phyloP scores from a whole-genome alignment of 2,888 invertebrate species.

The Pyralis farinalis region DNA sequence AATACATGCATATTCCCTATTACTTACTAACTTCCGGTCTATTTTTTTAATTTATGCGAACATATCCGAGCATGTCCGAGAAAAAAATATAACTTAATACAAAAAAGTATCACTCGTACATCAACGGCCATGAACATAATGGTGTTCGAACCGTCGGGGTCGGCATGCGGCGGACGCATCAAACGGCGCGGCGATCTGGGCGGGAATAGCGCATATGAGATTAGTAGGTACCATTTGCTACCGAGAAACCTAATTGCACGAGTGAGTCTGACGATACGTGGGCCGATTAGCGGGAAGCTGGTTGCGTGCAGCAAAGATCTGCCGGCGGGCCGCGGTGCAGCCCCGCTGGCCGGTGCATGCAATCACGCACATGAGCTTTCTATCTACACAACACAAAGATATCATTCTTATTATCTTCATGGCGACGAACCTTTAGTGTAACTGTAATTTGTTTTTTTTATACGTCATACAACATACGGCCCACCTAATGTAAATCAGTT shows the following conservation, averaged over 20 bases:
- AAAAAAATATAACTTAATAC: too few relatives aligned
- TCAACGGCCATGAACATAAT: background rate
- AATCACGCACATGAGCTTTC: constrained; percentile 49
- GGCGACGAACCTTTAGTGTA: background rate
- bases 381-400: constrained; percentile 7
- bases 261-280: constrained; percentile 56
- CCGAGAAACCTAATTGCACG: constrained; percentile 64
- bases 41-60: too few relatives aligned
- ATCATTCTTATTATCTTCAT: constrained; percentile 16
- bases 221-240: constrained; percentile 46
- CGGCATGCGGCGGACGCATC: background rate
- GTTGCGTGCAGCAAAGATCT: constrained; percentile 60
- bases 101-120: too few relatives aligned
- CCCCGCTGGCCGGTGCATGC: constrained; percentile 40
- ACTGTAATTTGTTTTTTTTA: too few relatives aligned
- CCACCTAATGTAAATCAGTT: too few relatives aligned
- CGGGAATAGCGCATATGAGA: constrained; percentile 23
- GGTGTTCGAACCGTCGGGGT: background rate
- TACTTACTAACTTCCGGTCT: too few relatives aligned
- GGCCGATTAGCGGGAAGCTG: constrained; percentile 66
- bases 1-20: too few relatives aligned
- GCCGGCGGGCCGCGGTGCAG: constrained; percentile 39
- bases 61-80: too few relatives aligned
- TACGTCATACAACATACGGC: too few relatives aligned
- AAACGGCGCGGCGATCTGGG: constrained; percentile 11